phyloP scores from a whole-genome alignment of 2,797 vertebrate genomes.

The Hipposideros larvatus region DNA sequence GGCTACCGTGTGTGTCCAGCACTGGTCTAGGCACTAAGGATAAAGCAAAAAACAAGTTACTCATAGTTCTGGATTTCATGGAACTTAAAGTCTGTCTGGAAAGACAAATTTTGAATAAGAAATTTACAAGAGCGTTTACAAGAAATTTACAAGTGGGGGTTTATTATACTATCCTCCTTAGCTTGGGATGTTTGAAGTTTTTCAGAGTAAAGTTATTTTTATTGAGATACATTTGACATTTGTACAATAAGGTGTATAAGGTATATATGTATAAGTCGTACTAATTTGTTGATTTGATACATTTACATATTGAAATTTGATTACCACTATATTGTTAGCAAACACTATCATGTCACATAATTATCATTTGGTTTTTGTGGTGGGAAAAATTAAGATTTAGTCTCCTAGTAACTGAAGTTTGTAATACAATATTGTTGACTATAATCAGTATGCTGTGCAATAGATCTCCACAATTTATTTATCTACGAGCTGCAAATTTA shows the following conservation, averaged over 20 bases:
- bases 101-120: conserved; percentile 5
- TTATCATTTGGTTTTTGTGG: neutral
- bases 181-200: neutral
- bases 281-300: neutral
- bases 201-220: neutral
- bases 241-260: neutral
- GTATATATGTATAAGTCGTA: too few relatives aligned
- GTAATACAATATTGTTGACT: neutral
- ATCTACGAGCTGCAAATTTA: neutral
- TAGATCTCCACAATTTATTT: neutral
- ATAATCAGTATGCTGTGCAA: neutral
- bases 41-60: neutral
- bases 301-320: neutral
- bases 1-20: neutral
- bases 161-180: neutral
- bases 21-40: neutral
- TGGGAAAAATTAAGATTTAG: neutral
- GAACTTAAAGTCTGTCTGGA: neutral
- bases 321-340: neutral
- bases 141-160: neutral
- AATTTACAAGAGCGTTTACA: neutral
- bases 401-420: neutral
- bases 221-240: neutral
- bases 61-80: neutral
- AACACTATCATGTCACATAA: neutral